Conservation (phyloP, 2,888 invertebrate species). For the Cantharis rustica region DNA sequence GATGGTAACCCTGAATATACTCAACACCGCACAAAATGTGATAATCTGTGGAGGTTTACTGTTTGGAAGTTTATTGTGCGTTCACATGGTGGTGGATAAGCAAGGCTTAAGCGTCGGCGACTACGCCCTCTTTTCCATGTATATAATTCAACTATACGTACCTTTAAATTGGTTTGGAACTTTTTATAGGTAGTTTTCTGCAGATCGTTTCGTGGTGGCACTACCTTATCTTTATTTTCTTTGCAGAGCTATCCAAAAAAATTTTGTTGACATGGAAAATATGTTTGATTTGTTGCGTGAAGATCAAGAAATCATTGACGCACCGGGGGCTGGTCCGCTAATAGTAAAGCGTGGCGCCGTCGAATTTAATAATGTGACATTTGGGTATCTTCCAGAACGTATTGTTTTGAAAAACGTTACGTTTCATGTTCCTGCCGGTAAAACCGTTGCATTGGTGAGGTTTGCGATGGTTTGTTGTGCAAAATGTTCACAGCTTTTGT, state of each 20-base stretch:
- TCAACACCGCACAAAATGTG: slow-evolving; percentile 90
- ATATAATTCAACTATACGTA: slow-evolving; percentile 91
- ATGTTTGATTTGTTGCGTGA: slow-evolving; percentile 95
- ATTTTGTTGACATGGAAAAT: slow-evolving; percentile 99
- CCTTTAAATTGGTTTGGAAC: slow-evolving; percentile 98
- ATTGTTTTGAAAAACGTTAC: slow-evolving; percentile 76
- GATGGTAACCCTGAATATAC: slow-evolving; percentile 80
- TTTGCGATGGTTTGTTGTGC: neutral
- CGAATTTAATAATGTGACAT: slow-evolving; percentile 88
- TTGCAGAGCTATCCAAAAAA: slow-evolving; percentile 90
- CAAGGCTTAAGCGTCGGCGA: slow-evolving; percentile 84
- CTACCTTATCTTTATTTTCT: slow-evolving; percentile 9
- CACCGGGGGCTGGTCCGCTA: slow-evolving; percentile 76
- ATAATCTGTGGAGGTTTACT: slow-evolving; percentile 86
- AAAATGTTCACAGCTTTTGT: neutral
- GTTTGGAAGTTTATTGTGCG: slow-evolving; percentile 86
- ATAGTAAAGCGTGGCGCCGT: slow-evolving; percentile 73
- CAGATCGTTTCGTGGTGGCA: neutral
- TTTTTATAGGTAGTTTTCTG: slow-evolving; percentile 83
- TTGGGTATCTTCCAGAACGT: slow-evolving; percentile 83
- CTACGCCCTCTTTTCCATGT: slow-evolving; percentile 94
- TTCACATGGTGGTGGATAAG: slow-evolving; percentile 78
- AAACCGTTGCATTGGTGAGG: slow-evolving; percentile 79
- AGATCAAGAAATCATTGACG: slow-evolving; percentile 85
- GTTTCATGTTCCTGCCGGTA: slow-evolving; percentile 80